Evolutionary conservation across 2,888 invertebrate species (phyloP), one percentile per base, ranked within the genome.

Genomic region (Sarcophaga rosellei): DNA sequence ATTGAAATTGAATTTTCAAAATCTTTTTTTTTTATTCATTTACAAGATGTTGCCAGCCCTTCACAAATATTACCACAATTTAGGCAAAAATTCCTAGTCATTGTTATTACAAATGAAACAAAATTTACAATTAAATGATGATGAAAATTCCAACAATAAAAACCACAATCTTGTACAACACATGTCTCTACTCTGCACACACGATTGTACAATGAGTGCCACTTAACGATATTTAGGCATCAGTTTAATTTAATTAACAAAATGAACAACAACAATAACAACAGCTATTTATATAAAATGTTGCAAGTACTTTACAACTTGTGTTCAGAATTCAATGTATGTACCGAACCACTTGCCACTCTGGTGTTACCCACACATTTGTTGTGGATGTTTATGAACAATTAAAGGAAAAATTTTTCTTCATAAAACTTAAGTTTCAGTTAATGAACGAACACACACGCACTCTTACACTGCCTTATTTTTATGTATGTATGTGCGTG

Each of bases 241-340:
- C 73, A 83, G 63, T 83, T 86, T 73, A 83, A 47, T 80, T 81
- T 86, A 84, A 86, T 84, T 86, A 81, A 78, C 77, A 74, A 81
- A 68, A 84, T 63, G n/a, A 78, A 74, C 74, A 84, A 47, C 11
- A 47, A 47, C 47, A 15, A 70, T 0, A 47, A 47, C 47, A 47
- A 47, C 15, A 47, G 15, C 6, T 12, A 47, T 47, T 15, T 47
- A 47, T 15, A 47, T 47, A 47, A 47, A 15, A 47, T 35, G 35
- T 35, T 35, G 35, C 35, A 35, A 35, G 35, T 35, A 8, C 35
- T 35, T 35, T 2, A 35, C 6, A 35, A 66, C 63, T 77, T 68
- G n/a, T 65, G 5, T 35, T 35, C 35, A 35, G 35, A 45, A 57
- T 75, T 20, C 69, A 72, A 72, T 66, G 68, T 63, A 70, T 65